Evolutionary conservation across 2,113 vertebrate species (phyloP).

Genomic region (Festucalex cinctus): DNA sequence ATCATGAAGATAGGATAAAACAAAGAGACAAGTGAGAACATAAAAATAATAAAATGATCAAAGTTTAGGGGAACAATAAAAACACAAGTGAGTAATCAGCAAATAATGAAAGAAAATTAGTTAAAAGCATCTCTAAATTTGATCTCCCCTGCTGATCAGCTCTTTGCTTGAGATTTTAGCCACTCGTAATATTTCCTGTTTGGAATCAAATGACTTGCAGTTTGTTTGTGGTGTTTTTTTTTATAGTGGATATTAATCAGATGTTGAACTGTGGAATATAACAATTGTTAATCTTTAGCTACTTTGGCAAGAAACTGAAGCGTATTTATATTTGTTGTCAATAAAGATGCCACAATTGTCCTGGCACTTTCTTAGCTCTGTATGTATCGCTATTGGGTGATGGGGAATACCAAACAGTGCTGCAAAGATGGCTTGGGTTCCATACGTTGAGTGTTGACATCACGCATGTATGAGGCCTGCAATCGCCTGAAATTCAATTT

Average conservation of each 20-base stretch:
- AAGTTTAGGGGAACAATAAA: background rate
- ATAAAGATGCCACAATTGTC: background rate
- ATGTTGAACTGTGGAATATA: background rate
- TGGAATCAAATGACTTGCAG: constrained; percentile 1
- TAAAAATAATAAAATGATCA: constrained; percentile 9
- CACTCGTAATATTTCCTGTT: background rate
- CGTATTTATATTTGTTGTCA: background rate
- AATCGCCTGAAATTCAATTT: constrained; percentile 56
- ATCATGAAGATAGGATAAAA: constrained; percentile 7
- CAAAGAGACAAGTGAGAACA: constrained; percentile 1
- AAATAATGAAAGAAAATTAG: constrained; percentile 3
- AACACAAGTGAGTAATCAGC: constrained; percentile 4
- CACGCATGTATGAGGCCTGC: constrained; percentile 31
- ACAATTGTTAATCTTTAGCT: background rate
- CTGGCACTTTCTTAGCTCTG: background rate
- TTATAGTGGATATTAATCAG: background rate
- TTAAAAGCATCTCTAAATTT: constrained; percentile 7
- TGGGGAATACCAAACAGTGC: constrained; percentile 41
- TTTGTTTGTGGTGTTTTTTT: background rate
- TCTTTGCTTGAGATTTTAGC: constrained; percentile 2
- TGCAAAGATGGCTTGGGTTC: constrained; percentile 34
- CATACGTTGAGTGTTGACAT: constrained; percentile 45
- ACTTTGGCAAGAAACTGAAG: background rate
- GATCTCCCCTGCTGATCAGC: constrained; percentile 1
- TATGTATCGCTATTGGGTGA: background rate